Conservation (phyloP, 1,140 invertebrate species). For the Cherax destructor region DNA sequence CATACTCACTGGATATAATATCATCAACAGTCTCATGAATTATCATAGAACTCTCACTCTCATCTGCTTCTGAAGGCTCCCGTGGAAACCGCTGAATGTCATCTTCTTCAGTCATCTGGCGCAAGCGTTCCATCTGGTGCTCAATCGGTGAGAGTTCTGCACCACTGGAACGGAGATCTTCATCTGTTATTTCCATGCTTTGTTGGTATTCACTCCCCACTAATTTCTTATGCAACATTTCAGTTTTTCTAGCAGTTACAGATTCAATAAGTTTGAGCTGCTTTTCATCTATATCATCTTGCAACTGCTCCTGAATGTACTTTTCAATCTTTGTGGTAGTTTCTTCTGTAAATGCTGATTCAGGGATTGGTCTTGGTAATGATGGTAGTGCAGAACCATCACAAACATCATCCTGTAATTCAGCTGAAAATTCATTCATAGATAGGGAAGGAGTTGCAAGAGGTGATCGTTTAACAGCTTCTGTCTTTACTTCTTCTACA, state of each 20-base stretch:
- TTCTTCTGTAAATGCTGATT: conserved; percentile 71
- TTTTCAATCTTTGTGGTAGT: conserved; percentile 75
- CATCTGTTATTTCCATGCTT: conserved; percentile 83
- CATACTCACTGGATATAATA: conserved; percentile 67
- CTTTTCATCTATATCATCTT: conserved; percentile 76
- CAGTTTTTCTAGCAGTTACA: conserved; percentile 76
- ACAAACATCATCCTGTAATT: conserved; percentile 7
- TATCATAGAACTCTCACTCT: conserved; percentile 71
- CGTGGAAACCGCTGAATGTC: conserved; percentile 63
- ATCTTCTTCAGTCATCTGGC: conserved; percentile 72
- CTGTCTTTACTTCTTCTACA: conserved; percentile 78
- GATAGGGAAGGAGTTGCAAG: conserved; percentile 47
- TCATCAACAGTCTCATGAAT: conserved; percentile 70
- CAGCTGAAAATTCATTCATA: conserved; percentile 42
- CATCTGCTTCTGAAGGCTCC: conserved; percentile 71
- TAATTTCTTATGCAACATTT: conserved; percentile 75
- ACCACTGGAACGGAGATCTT: conserved; percentile 81
- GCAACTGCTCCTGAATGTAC: conserved; percentile 76
- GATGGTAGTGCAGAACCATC: conserved; percentile 21
- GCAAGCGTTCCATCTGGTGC: conserved; percentile 75
- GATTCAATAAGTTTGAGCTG: conserved; percentile 76
- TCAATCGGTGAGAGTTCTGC: conserved; percentile 82
- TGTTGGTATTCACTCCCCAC: conserved; percentile 78
- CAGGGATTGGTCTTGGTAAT: conserved; percentile 61
- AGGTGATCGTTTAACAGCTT: conserved; percentile 76